Percentiles rank a stretch among this genome's conserved stretches.
Evolutionary conservation across 2,888 invertebrate species (phyloP).

Genomic region (Choreutis nemorana): DNA sequence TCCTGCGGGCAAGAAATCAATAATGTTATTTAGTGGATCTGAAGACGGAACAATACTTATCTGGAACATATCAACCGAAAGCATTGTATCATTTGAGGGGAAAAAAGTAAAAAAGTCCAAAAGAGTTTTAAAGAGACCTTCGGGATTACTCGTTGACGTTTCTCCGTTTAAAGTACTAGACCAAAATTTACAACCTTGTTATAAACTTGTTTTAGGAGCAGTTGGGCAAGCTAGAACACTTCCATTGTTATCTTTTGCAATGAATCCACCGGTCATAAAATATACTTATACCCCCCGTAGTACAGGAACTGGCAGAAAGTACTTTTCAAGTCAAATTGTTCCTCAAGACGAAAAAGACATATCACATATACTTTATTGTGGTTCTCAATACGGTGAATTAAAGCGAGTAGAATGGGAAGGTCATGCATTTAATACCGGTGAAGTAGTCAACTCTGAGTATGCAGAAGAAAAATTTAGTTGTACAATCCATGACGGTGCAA

Average conservation of each 20-base stretch:
- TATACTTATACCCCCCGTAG: constrained; percentile 34
- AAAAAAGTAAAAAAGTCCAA: constrained; percentile 48
- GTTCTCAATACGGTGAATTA: constrained; percentile 51
- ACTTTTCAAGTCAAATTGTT: constrained; percentile 36
- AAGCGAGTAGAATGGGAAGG: constrained; percentile 71
- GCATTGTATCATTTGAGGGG: constrained; percentile 28
- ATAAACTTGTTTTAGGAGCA: constrained; percentile 55
- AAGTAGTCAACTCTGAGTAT: constrained; percentile 68
- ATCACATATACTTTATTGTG: constrained; percentile 34
- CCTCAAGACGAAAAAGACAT: constrained; percentile 32
- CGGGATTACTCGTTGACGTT: constrained; percentile 64
- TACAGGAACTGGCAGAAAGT: constrained; percentile 40
- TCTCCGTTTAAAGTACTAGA: constrained; percentile 70
- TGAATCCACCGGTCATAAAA: constrained; percentile 32
- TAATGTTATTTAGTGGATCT: constrained; percentile 72
- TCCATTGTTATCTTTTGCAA: constrained; percentile 47
- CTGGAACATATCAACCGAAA: constrained; percentile 73
- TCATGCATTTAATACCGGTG: constrained; percentile 70
- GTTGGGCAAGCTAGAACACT: constrained; percentile 44
- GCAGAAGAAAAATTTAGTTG: constrained; percentile 46
- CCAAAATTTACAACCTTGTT: constrained; percentile 69
- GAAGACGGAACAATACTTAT: constrained; percentile 74
- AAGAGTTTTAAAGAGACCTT: constrained; percentile 60
- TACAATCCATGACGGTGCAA: constrained; percentile 75
- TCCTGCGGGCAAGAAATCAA: constrained; percentile 33